These are phyloP conservation scores for Gymnocypris eckloni DNA, from an alignment of 2,797 vertebrate species.

Conservation along the genomic window DNA sequence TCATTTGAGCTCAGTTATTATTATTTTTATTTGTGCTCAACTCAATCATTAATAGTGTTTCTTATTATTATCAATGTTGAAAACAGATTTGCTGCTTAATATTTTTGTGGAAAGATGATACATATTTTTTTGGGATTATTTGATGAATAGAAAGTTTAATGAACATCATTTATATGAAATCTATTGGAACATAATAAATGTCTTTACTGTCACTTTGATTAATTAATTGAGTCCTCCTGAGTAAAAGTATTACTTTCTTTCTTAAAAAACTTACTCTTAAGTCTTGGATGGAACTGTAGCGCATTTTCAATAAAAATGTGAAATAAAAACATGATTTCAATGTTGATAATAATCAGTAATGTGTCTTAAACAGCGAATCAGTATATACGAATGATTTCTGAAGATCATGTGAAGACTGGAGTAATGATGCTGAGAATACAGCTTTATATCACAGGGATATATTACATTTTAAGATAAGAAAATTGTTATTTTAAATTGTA, in stretches of 20 bases:
- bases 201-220: background rate
- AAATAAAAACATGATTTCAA: background rate
- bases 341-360: background rate
- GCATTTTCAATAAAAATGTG: background rate
- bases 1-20: background rate
- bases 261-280: background rate
- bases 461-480: too few relatives aligned
- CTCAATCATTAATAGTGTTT: background rate
- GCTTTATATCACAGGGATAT: too few relatives aligned
- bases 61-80: background rate
- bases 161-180: too few relatives aligned
- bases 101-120: background rate
- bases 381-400: background rate
- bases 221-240: background rate
- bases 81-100: background rate
- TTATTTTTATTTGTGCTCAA: background rate
- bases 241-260: background rate
- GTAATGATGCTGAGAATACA: too few relatives aligned
- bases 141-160: too few relatives aligned
- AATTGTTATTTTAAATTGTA: too few relatives aligned
- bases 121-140: too few relatives aligned
- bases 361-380: background rate
- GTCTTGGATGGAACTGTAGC: background rate
- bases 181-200: too few relatives aligned
- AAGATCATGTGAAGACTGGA: background rate